Evolutionary conservation across 53 echinoderm and acorn worm species (phyloP).

Genomic region (Astropecten irregularis): DNA sequence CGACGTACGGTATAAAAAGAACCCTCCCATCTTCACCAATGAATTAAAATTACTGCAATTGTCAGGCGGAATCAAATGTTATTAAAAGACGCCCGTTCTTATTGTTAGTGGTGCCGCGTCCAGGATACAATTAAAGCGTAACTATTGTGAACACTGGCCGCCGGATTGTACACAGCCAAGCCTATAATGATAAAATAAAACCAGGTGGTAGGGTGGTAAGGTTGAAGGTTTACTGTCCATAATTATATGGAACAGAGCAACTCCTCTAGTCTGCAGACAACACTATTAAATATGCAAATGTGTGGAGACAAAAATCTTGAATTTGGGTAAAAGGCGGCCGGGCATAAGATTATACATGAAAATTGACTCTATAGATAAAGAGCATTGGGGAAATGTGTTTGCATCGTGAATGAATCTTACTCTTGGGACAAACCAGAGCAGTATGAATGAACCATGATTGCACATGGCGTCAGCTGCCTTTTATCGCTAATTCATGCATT

Average conservation of each 20-base stretch:
- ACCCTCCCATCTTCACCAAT: background rate
- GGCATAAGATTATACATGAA: no score
- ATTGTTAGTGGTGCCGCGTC: background rate
- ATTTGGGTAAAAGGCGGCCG: no score
- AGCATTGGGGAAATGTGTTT: no score
- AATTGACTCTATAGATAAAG: no score
- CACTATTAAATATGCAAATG: no score
- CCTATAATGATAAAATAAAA: background rate
- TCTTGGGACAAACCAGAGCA: no score
- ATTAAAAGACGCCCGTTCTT: slow-evolving; percentile 18
- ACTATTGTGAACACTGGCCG: background rate
- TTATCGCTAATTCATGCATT: no score
- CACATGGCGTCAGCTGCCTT: no score
- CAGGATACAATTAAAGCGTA: background rate
- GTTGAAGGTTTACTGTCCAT: background rate
- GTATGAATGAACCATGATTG: no score
- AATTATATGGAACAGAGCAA: background rate
- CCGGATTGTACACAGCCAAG: background rate
- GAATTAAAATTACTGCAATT: slow-evolving; percentile 8
- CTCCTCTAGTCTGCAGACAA: background rate
- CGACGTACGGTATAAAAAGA: no score
- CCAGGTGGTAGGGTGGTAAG: background rate
- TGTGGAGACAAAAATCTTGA: no score
- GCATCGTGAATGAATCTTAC: no score
- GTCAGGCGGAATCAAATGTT: background rate